A percentile compares a stretch with the other conserved stretches of the same genome.
phyloP scores from a whole-genome alignment of 2,113 vertebrate species.

The Steatornis caripensis region DNA sequence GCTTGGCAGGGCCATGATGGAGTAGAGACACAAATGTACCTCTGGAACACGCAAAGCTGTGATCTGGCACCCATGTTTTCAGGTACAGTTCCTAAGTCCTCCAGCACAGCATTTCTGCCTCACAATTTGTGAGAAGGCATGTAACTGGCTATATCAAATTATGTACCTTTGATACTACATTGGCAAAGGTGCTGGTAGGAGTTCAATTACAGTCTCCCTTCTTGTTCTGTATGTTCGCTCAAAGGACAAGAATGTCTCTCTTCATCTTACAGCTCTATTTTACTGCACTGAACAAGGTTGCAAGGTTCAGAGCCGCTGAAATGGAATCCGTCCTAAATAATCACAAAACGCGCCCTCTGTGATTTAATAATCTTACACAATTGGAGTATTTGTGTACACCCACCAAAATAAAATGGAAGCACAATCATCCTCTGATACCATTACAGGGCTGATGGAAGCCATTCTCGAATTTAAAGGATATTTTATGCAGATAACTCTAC shows the following conservation, averaged over 20 bases:
- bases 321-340: background rate
- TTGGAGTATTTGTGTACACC: slow-evolving; percentile 23
- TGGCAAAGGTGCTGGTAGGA: background rate
- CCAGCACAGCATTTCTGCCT: background rate
- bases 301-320: background rate
- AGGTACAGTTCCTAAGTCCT: background rate
- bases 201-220: background rate
- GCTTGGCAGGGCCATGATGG: background rate
- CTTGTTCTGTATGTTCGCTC: background rate
- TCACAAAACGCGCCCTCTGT: background rate
- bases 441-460: slow-evolving; percentile 16
- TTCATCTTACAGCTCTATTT: slow-evolving; percentile 30
- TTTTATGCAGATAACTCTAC: slow-evolving; percentile 39
- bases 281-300: background rate
- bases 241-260: slow-evolving; percentile 11
- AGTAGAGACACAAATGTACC: background rate
- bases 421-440: slow-evolving; percentile 16
- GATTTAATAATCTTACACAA: background rate
- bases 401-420: slow-evolving; percentile 16
- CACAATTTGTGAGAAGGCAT: background rate
- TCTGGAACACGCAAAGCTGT: background rate
- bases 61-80: background rate
- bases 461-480: slow-evolving; percentile 25
- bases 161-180: background rate
- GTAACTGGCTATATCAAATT: background rate